Evolutionary conservation across 2,888 invertebrate species (phyloP), one percentile per base, ranked within the genome.

Genomic region (Cartodere bifasciata): DNA sequence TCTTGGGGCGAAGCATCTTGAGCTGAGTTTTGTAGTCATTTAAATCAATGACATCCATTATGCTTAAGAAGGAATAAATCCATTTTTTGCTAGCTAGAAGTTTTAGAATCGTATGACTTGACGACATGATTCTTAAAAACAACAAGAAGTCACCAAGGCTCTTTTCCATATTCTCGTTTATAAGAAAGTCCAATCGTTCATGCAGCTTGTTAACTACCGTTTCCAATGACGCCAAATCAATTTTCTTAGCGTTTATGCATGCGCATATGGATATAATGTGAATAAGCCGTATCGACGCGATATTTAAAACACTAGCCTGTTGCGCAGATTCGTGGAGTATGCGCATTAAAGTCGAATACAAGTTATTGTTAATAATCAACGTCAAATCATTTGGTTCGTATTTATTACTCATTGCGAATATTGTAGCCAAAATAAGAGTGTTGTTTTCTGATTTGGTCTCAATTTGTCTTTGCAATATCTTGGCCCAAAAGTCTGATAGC

Each of bases 221-320:
- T 43, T 65, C 63, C 3, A 69, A 49, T 5, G 67, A 63, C 9
- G 52, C 49, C 9, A 53, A 39, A 27, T 66, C 64, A 32, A 72
- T 38, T 43, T 60, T 54, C 32, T 63, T 61, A 2, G 68, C 62
- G 51, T 68, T 60, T 15, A 66, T 58, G 31, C 68, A 67, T 37
- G 65, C 61, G 2, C 68, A 68, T 35, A 71, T 54, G 2, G 69
- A 63, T 14, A 72, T 51, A 37, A 72, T 65, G 43, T 70, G 68
- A 15, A 69, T 56, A 10, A 72, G 51, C 28, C 70, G 53, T 31
- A 64, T 57, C 30, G 68, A 62, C n/a, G 68, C 64, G 4, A 67
- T 57, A 9, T 56, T 58, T 2, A 64, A 39, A 11, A 56, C 46
- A 21, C 42, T 6, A 35, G 37, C 17, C 35, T 46, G 12, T 43